Percentiles rank a stretch among this genome's conserved stretches.
These are phyloP conservation scores for Sinhomidia bicolor DNA, from an alignment of 2,888 invertebrate species.

Conservation along the genomic window DNA sequence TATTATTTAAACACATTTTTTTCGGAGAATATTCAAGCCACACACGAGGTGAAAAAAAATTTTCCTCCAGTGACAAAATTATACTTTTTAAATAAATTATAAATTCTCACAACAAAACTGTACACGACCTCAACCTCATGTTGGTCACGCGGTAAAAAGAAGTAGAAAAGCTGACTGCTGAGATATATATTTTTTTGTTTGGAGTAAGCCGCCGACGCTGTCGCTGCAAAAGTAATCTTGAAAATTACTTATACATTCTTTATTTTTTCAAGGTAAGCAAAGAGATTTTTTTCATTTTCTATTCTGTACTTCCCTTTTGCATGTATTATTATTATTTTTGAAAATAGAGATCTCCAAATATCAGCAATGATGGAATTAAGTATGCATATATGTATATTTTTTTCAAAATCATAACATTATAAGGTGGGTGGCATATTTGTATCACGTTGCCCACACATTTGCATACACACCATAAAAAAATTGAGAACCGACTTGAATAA, in stretches of 20 bases:
- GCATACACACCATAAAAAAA: too few relatives aligned
- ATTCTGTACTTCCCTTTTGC: conserved; percentile 19
- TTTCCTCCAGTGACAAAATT: background rate
- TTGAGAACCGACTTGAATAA: too few relatives aligned
- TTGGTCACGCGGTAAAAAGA: background rate
- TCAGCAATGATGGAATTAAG: background rate
- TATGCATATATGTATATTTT: background rate
- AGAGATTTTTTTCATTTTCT: background rate
- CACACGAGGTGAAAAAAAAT: conserved; percentile 5
- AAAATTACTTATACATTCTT: conserved; percentile 16
- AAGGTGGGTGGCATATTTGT: background rate
- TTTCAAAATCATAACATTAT: background rate
- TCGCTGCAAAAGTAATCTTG: background rate
- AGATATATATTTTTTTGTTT: background rate
- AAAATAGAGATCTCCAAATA: background rate
- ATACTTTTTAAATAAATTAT: too few relatives aligned
- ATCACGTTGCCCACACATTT: conserved; percentile 24
- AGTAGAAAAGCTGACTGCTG: background rate
- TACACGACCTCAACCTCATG: background rate
- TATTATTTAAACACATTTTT: background rate
- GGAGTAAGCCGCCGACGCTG: too few relatives aligned
- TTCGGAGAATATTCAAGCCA: background rate
- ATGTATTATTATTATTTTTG: background rate
- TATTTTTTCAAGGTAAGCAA: conserved; percentile 45
- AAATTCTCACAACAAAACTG: background rate